These are phyloP conservation scores for Loriculus beryllinus DNA, from an alignment of 2,797 vertebrate species.

Conservation along the genomic window DNA sequence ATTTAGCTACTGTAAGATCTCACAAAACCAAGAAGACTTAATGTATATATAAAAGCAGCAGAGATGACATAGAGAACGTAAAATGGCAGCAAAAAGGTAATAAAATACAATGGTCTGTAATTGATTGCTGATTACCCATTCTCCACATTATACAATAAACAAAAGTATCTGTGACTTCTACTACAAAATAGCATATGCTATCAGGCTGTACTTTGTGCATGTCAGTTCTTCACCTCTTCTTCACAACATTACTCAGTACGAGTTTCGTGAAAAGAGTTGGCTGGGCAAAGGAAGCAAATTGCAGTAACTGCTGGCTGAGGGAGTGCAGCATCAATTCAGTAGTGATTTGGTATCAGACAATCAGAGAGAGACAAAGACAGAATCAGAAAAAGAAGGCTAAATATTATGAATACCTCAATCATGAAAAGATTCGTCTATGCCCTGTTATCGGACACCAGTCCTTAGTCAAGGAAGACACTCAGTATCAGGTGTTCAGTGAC, in stretches of 20 bases:
- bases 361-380: not conserved
- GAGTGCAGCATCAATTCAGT: not conserved
- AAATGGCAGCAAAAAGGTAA: not conserved
- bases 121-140: not conserved
- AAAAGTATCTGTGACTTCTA: not conserved
- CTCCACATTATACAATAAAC: not conserved
- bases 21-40: not conserved
- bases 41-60: not conserved
- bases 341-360: not conserved
- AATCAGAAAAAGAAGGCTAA: not conserved
- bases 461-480: not conserved
- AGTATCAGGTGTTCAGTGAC: not conserved
- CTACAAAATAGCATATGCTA: not conserved
- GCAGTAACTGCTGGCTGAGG: not conserved
- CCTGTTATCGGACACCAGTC: not conserved
- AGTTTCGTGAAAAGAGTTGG: not conserved
- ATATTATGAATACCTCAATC: not conserved
- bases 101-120: not conserved
- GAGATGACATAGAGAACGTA: not conserved
- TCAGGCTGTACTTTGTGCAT: not conserved
- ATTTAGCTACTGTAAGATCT: not conserved
- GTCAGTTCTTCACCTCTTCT: not conserved
- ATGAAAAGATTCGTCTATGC: not conserved
- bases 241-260: accelerated
- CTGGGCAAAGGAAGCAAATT: not conserved